Base-by-base conservation (phyloP, 2,888 invertebrate genomes). In the Thera britannica region DNA sequence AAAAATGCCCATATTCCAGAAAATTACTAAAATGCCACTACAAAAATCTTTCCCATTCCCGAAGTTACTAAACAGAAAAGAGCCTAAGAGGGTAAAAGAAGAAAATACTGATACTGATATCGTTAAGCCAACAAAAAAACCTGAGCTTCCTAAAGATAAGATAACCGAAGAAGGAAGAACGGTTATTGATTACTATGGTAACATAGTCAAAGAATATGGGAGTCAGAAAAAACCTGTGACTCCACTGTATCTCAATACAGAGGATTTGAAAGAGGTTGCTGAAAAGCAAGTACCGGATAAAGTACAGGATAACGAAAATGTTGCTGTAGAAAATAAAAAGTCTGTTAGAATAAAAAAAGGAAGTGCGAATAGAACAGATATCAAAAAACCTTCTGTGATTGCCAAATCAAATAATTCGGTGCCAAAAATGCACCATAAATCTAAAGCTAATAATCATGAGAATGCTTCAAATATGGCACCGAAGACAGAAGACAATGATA, bases 131-230 rank as follows among this genome's bases (percentile, higher is more conserved):
- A 62, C 70, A 35, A 83, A 80, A 44, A 87, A 86, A 73, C 64
- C 68, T 34, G 87, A 89, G 65, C 80, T 80, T 72, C 62, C 75
- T 59, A 80, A 83, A 49, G 85, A 93, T 76, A 91, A 91, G 82
- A 84, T 94, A 41, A 92, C 92, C 59, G 96, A 97, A 74, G 96
- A 96, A 85, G 94, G 95, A 0, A 95, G 94, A 83, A 96, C 96
- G 0, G 95, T 96, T 0, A 96, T 96, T 12, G 97, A 97, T 88
- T 96, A 97, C 82, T 97, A 97, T 78, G 96, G 96, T 23, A 97
- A 96, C 82, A 96, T 97, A 73, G 96, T 97, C 1, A 95, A 95
- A 77, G 96, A 96, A 82, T 96, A 96, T 77, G 96, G 96, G 11
- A 90, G 88, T 66, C 90, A 90, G 12, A 94, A 93, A 71, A 94